Conservation (phyloP, 2,888 invertebrate genomes). For the Chaetoderma sp. region DNA sequence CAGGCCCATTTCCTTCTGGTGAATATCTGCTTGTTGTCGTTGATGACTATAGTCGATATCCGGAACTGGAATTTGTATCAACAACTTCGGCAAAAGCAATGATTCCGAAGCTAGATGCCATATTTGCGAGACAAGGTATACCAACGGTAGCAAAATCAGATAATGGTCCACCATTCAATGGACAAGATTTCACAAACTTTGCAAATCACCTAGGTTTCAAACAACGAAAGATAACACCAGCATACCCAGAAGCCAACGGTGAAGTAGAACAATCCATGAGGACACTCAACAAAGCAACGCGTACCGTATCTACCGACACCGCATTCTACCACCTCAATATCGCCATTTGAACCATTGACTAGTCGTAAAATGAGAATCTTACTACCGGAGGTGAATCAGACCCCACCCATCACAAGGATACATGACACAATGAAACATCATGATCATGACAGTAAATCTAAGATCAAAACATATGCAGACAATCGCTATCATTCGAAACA, state of each 20-base stretch:
- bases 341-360: too few relatives aligned
- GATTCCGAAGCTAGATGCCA: conserved; percentile 16
- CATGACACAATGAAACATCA: too few relatives aligned
- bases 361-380: too few relatives aligned
- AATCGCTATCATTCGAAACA: too few relatives aligned
- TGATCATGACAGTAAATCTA: too few relatives aligned
- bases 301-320: conserved; percentile 1
- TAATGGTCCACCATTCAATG: conserved; percentile 39
- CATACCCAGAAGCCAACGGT: conserved; percentile 40
- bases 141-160: conserved; percentile 27
- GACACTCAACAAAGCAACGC: conserved; percentile 18
- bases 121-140: conserved; percentile 4
- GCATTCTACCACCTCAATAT: too few relatives aligned
- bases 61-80: conserved; percentile 2
- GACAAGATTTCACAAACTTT: conserved; percentile 35
- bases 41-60: too few relatives aligned
- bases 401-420: too few relatives aligned
- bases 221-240: conserved; percentile 34
- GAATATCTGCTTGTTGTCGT: too few relatives aligned
- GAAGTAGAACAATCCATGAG: conserved; percentile 39
- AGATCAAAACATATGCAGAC: too few relatives aligned
- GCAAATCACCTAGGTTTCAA: conserved; percentile 33
- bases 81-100: conserved; percentile 15
- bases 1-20: background rate
- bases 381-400: too few relatives aligned